Evolutionary conservation across 2,797 vertebrate genomes (phyloP), one percentile per base, ranked within the genome.

Genomic region (Lemur catta): DNA sequence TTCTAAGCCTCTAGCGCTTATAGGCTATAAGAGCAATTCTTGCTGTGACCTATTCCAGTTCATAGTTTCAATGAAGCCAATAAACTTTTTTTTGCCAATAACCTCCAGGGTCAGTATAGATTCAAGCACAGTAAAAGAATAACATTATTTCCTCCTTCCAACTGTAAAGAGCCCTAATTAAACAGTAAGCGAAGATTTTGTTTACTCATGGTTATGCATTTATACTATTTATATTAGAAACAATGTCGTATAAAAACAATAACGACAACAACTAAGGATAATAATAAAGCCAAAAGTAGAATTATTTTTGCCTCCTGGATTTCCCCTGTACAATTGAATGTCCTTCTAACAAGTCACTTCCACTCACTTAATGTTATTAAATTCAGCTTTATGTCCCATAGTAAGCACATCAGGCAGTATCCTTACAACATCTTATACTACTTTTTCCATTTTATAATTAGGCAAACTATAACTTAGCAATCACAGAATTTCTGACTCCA

Each of bases 61-160:
- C 9, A 81, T 43, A 87, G 1, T 20, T 63, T 96, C 63, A 94
- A 7, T 13, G 81, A 96, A 89, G 33, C n/a, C 33, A 89, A 4
- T 50, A 63, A 55, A 35, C 0, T 3, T 48, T 43, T n/a, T n/a
- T 90, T 35, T 20, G 33, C 8, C 24, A 87, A 22, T 76, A 55
- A 61, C 35, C 30, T 84, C 30, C 18, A 55, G 12, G 26, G 4
- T 38, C 94, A 26, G 1, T 85, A 20, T 20, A 91, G 38, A 30
- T 84, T n/a, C 50, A 6, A 38, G 18, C 13, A 14, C 18, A 87
- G 9, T 86, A 67, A 67, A 17, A 2, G 20, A 61, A 55, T 89
- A 71, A 57, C 92, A 67, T 4, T 14, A 55, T 50, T 61, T 74
- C 9, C 3, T 82, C 26, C 86, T 89, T 67, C 6, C 43, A 82